Percentiles rank a stretch among this genome's conserved stretches.
phyloP scores from a whole-genome alignment of 2,888 invertebrate genomes.

The Limenitis camilla region DNA sequence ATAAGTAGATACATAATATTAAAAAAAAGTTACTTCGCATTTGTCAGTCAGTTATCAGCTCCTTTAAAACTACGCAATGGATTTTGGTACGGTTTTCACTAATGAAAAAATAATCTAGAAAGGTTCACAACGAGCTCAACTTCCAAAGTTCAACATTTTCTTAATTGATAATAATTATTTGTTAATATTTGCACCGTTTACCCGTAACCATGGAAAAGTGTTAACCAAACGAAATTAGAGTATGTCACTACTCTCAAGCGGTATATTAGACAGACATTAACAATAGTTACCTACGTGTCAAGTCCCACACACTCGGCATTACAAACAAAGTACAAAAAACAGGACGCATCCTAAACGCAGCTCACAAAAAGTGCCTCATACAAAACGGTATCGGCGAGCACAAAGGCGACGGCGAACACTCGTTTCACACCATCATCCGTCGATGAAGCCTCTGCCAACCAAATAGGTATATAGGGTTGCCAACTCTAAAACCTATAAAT shows the following conservation, averaged over 20 bases:
- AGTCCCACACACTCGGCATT: constrained; percentile 72
- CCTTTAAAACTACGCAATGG: too few species aligned
- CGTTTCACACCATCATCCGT: constrained; percentile 65
- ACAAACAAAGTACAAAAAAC: constrained; percentile 69
- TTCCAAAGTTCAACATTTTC: too few species aligned
- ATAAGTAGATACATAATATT: too few species aligned
- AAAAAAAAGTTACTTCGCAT: too few species aligned
- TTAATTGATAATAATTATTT: too few species aligned
- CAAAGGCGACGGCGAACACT: constrained; percentile 57
- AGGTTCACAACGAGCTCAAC: too few species aligned
- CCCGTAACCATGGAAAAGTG: neutral
- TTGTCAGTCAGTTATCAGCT: too few species aligned
- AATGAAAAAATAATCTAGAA: too few species aligned
- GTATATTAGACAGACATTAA: constrained; percentile 50
- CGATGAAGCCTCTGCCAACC: constrained; percentile 41
- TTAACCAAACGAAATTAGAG: constrained; percentile 34
- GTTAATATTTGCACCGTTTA: too few species aligned
- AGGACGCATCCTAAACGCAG: constrained; percentile 64
- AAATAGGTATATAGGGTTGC: constrained; percentile 7
- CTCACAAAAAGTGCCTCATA: constrained; percentile 58
- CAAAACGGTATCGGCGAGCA: constrained; percentile 66
- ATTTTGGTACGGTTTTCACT: too few species aligned
- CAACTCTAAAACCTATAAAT: too few species aligned
- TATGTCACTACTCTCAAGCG: constrained; percentile 27
- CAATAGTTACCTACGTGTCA: constrained; percentile 71